Conservation (phyloP, 2,113 vertebrate species). For the Dendropsophus ebraccatus region DNA sequence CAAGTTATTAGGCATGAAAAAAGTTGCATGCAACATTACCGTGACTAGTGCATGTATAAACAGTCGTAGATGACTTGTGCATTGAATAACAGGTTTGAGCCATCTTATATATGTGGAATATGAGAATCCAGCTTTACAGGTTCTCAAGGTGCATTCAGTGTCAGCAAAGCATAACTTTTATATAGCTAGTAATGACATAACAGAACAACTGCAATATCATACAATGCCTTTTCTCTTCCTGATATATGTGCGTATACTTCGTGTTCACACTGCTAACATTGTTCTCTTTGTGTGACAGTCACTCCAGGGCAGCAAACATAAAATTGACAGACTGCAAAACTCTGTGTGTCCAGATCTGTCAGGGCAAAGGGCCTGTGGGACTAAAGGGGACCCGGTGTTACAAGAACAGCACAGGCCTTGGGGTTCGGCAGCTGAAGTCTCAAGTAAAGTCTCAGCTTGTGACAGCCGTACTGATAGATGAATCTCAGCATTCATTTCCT, state of each 20-base stretch:
- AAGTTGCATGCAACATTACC: too few relatives aligned
- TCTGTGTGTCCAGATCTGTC: conserved; percentile 44
- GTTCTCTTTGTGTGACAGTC: conserved; percentile 49
- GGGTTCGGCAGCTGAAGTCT: conserved; percentile 12
- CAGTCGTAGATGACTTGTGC: too few relatives aligned
- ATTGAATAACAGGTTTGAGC: too few relatives aligned
- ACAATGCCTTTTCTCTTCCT: not conserved
- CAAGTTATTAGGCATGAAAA: too few relatives aligned
- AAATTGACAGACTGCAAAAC: conserved; percentile 52
- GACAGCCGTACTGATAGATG: not conserved
- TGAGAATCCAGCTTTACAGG: not conserved
- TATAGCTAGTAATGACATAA: not conserved
- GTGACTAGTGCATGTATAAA: too few relatives aligned
- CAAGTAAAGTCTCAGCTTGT: not conserved
- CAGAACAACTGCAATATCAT: not conserved
- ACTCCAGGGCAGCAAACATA: conserved; percentile 47
- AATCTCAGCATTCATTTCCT: not conserved
- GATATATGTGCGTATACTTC: not conserved
- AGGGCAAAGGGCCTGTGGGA: conserved; percentile 25
- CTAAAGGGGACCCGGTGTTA: conserved; percentile 13
- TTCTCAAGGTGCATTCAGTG: not conserved
- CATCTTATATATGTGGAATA: not conserved
- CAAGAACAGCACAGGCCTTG: conserved; percentile 47
- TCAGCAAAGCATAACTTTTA: not conserved
- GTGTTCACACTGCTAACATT: conserved; percentile 53